Percentiles rank a stretch among this genome's conserved stretches.
Conservation (phyloP, 2,888 invertebrate genomes). For the Sabatieria punctata region DNA sequence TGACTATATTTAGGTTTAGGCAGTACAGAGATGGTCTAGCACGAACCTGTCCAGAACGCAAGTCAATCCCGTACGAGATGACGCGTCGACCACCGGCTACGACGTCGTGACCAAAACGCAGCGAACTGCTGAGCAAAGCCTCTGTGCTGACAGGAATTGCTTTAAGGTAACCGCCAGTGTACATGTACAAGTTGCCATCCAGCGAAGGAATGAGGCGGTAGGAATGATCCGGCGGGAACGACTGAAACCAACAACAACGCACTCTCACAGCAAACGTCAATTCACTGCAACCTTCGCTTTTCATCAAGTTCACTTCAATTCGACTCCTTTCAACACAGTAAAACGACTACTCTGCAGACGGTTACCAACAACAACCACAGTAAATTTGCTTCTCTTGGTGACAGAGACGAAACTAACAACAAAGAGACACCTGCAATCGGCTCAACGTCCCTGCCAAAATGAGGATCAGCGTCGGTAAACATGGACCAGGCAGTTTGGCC, state of each 20-base stretch:
- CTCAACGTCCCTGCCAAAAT: constrained; percentile 13
- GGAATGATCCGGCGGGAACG: too few relatives aligned
- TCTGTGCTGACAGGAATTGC: constrained; percentile 71
- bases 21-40: neutral
- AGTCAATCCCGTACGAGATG: constrained; percentile 64
- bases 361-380: too few relatives aligned
- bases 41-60: constrained; percentile 44
- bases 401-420: too few relatives aligned
- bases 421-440: constrained; percentile 11
- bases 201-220: constrained; percentile 74
- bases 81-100: constrained; percentile 61
- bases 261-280: too few relatives aligned
- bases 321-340: too few relatives aligned
- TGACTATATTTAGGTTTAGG: too few relatives aligned
- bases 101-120: constrained; percentile 48
- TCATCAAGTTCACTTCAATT: too few relatives aligned
- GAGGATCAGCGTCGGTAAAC: constrained; percentile 10
- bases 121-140: constrained; percentile 58
- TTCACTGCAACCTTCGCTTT: too few relatives aligned
- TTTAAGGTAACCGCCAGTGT: constrained; percentile 71
- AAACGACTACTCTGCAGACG: too few relatives aligned
- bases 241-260: too few relatives aligned
- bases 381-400: too few relatives aligned
- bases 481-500: constrained; percentile 11
- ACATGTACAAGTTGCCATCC: constrained; percentile 72